Base-by-base conservation (phyloP, 2,888 invertebrate genomes). In the Calephelis perditalis region DNA sequence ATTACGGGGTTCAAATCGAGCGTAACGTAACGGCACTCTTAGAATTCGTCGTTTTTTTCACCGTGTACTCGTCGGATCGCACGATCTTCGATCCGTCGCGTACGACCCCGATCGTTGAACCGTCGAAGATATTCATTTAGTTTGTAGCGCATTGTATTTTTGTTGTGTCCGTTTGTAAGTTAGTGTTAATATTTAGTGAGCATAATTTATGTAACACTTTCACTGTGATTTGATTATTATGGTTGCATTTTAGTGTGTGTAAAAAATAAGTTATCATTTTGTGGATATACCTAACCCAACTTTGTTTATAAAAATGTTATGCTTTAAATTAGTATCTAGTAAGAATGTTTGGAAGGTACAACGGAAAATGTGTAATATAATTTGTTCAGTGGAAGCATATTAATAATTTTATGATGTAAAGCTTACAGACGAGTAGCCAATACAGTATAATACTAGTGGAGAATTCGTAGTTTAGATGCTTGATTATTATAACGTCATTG, bases 401-500 rank as follows among this genome's bases (percentile, higher is more conserved):
- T 66, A 74, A 75, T 79, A 78, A 76, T 76, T 82, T 82, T 78
- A 79, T 78, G 76, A 79, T 79, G 78, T 81, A 79, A 83, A 73
- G 86, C 88, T 88, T 82, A 80, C 84, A 85, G 72, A 84, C 75
- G 77, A 82, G 85, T 89, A 89, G 89, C 85, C 74, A 76, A 79
- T 83, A 76, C 81, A 65, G 65, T 70, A 67, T 67, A 64, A 76
- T 78, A 84, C 78, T 84, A 84, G 82, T 78, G 75, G 76, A 76
- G 71, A 81, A 79, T 79, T 57, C 74, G 82, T 88, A 87, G 81
- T 78, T 83, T 88, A 87, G 86, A 77, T 77, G 90, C 89, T 89
- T 90, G 82, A 86, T 88, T 82, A 86, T 82, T 88, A 86, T 89
- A 86, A 82, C 79, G 86, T 89, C 87, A 86, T 86, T 87, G 89